Evolutionary conservation across 1,140 invertebrate species (phyloP).

Genomic region (Ceratosolen fusciceps): DNA sequence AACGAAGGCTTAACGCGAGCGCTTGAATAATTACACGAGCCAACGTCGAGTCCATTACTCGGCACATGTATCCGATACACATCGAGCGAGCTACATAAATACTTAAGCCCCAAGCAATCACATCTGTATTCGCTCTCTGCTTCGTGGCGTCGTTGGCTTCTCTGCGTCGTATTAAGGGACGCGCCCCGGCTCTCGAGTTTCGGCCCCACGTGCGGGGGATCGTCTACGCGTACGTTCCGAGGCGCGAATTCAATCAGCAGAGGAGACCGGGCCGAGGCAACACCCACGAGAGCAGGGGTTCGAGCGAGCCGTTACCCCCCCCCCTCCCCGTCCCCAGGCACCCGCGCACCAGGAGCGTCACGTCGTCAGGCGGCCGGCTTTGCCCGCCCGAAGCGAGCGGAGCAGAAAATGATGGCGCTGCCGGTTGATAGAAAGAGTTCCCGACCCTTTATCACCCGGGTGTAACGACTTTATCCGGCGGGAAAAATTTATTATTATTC

Average conservation of each 20-base stretch:
- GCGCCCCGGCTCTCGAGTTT: slow-evolving; percentile 32
- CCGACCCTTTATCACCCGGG: too few species aligned
- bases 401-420: too few species aligned
- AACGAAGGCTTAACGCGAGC: not conserved
- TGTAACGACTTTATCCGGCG: slow-evolving; percentile 24
- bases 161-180: slow-evolving; percentile 56
- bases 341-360: too few species aligned
- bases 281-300: slow-evolving; percentile 56
- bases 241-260: slow-evolving; percentile 61
- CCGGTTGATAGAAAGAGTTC: too few species aligned
- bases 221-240: slow-evolving; percentile 40
- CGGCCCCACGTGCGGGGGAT: slow-evolving; percentile 43
- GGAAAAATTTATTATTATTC: slow-evolving; percentile 36
- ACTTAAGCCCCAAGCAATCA: slow-evolving; percentile 26
- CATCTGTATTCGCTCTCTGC: slow-evolving; percentile 16
- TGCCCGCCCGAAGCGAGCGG: not conserved
- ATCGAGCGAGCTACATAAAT: slow-evolving; percentile 25
- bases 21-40: slow-evolving; percentile 29
- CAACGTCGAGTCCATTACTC: slow-evolving; percentile 56
- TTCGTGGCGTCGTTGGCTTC: not conserved
- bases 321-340: too few species aligned
- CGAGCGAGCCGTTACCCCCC: too few species aligned
- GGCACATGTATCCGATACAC: slow-evolving; percentile 55
- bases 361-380: too few species aligned
- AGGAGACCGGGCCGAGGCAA: slow-evolving; percentile 53